These are phyloP conservation scores for Fulica atra DNA, from an alignment of 2,113 vertebrate species.

Conservation along the genomic window DNA sequence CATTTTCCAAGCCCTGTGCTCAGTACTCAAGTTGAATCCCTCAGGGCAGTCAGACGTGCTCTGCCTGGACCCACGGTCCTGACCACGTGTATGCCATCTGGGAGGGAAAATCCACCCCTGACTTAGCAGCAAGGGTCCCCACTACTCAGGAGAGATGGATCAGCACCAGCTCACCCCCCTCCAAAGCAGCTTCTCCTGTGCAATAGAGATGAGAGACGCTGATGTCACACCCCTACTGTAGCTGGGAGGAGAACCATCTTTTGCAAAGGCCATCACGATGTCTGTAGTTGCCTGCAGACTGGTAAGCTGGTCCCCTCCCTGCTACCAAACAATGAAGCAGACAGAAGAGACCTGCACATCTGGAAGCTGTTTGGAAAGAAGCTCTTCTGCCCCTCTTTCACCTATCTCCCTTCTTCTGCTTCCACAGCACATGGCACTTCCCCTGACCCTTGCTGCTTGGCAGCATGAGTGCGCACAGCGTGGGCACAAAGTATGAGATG, in stretches of 20 bases:
- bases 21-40: background rate
- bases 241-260: background rate
- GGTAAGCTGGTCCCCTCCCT: background rate
- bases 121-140: background rate
- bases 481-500: background rate
- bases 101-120: background rate
- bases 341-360: background rate
- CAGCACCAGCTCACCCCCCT: background rate
- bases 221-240: background rate
- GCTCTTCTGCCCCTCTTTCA: background rate
- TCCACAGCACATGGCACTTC: background rate
- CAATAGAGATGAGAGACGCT: background rate
- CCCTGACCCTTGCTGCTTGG: background rate
- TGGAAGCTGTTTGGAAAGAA: background rate
- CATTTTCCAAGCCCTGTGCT: background rate
- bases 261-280: background rate
- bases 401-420: background rate
- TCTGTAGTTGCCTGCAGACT: background rate
- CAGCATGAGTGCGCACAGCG: accelerated
- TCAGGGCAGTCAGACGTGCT: background rate
- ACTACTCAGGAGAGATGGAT: background rate
- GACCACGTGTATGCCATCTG: accelerated
- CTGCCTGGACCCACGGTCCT: background rate
- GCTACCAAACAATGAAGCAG: background rate
- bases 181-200: background rate